Evolutionary conservation across 2,888 invertebrate species (phyloP).

Genomic region (Eudemis profundana): DNA sequence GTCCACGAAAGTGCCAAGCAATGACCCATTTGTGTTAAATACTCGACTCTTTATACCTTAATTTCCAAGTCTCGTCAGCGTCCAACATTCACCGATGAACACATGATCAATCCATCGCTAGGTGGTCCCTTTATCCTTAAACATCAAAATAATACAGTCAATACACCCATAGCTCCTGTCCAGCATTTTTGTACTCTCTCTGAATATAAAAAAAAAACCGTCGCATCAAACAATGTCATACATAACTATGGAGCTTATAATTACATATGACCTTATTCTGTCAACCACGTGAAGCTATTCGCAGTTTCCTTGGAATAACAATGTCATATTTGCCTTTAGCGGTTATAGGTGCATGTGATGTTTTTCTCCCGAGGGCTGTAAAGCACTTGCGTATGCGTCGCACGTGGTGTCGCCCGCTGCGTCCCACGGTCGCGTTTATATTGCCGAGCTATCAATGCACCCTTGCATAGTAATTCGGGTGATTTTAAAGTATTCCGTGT

Average conservation of each 20-base stretch:
- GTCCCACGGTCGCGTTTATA: constrained; percentile 42
- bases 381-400: constrained; percentile 30
- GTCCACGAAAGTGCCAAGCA: no score
- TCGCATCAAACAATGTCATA: not conserved
- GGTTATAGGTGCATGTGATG: not conserved
- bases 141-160: constrained; percentile 30
- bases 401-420: constrained; percentile 17
- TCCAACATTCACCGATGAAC: not conserved
- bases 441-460: constrained; percentile 30
- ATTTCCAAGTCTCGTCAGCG: no score
- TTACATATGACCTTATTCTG: not conserved
- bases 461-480: constrained; percentile 24
- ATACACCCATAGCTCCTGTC: constrained; percentile 13
- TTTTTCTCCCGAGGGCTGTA: not conserved
- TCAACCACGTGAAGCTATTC: not conserved
- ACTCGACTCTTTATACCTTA: no score
- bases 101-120: not conserved
- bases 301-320: not conserved
- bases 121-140: constrained; percentile 28
- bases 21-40: no score
- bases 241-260: not conserved
- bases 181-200: constrained; percentile 14
- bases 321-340: not conserved
- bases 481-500: constrained; percentile 5
- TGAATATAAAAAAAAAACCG: constrained; percentile 26